Percentiles rank a stretch among this genome's conserved stretches.
Evolutionary conservation across 2,888 invertebrate genomes (phyloP).

Genomic region (Tenthredo amoena): DNA sequence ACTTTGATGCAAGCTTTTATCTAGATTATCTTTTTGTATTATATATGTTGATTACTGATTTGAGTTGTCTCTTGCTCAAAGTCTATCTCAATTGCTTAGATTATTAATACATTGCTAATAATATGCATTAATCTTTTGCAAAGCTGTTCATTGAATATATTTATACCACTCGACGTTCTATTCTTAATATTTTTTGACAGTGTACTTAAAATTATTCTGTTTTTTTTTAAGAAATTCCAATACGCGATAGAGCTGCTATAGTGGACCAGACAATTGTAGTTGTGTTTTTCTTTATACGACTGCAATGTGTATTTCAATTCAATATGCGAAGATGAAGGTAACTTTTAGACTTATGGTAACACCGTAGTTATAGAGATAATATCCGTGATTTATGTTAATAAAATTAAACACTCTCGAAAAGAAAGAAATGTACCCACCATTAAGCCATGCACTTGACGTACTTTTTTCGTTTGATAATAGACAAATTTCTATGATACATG

Average conservation of each 20-base stretch:
- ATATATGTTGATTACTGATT: background rate
- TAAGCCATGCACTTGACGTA: slow-evolving; percentile 15
- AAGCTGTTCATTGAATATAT: slow-evolving; percentile 33
- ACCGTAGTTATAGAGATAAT: slow-evolving; percentile 11
- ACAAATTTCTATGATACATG: slow-evolving; percentile 48
- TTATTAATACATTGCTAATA: slow-evolving; percentile 5
- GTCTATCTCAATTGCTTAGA: background rate
- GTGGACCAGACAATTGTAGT: slow-evolving; percentile 11
- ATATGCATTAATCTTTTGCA: background rate
- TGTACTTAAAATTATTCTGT: slow-evolving; percentile 36
- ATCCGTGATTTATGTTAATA: slow-evolving; percentile 12
- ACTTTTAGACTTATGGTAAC: slow-evolving; percentile 1
- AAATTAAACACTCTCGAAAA: background rate
- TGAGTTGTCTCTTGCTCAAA: slow-evolving; percentile 28
- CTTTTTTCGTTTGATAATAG: background rate
- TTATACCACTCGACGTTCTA: slow-evolving; percentile 5
- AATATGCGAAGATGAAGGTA: background rate
- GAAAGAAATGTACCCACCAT: background rate
- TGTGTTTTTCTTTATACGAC: background rate
- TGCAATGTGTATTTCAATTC: background rate
- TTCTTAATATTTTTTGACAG: slow-evolving; percentile 16
- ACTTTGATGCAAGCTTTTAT: slow-evolving; percentile 10
- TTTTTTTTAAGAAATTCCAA: background rate
- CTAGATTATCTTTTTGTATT: background rate
- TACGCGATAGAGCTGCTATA: background rate